Conservation (phyloP, 2,797 vertebrate genomes). For the Microcaecilia unicolor region DNA sequence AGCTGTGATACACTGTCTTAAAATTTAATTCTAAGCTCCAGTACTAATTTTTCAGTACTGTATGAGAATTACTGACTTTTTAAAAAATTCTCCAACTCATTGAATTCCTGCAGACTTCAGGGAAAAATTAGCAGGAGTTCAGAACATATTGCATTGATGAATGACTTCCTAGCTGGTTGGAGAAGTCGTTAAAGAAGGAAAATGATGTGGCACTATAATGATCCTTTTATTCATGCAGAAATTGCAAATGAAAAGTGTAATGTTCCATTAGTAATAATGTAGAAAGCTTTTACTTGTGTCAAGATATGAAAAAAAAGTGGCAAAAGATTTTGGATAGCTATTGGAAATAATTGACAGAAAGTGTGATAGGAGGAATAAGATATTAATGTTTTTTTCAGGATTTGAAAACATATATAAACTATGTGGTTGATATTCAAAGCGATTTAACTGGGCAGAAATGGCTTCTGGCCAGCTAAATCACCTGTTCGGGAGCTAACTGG, state of each 20-base stretch:
- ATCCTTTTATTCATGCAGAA: slow-evolving; percentile 66
- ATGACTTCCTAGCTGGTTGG: slow-evolving; percentile 48
- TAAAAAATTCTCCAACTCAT: slow-evolving; percentile 8
- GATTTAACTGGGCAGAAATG: no score
- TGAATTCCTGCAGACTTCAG: slow-evolving; percentile 21
- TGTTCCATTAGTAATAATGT: slow-evolving; percentile 67
- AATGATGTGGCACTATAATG: no score
- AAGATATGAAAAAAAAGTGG: slow-evolving; percentile 61
- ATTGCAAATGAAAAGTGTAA: slow-evolving; percentile 54
- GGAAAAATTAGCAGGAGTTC: slow-evolving; percentile 37
- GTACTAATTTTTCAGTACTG: no score
- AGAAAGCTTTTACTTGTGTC: slow-evolving; percentile 60
- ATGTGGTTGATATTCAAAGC: no score
- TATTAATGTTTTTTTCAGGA: no score
- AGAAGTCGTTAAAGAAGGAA: no score
- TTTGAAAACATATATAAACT: no score
- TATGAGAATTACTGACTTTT: not conserved
- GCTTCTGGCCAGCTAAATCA: no score
- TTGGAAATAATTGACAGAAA: slow-evolving; percentile 49
- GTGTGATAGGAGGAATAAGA: slow-evolving; percentile 39
- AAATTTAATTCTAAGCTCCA: no score
- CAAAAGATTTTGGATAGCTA: slow-evolving; percentile 62
- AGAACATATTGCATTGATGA: slow-evolving; percentile 42
- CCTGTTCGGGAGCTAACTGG: no score
- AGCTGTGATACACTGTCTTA: no score